A percentile compares a stretch with the other conserved stretches of the same genome.
These are phyloP conservation scores for Gryon sp. DNA, from an alignment of 1,140 invertebrate genomes.

Conservation along the genomic window DNA sequence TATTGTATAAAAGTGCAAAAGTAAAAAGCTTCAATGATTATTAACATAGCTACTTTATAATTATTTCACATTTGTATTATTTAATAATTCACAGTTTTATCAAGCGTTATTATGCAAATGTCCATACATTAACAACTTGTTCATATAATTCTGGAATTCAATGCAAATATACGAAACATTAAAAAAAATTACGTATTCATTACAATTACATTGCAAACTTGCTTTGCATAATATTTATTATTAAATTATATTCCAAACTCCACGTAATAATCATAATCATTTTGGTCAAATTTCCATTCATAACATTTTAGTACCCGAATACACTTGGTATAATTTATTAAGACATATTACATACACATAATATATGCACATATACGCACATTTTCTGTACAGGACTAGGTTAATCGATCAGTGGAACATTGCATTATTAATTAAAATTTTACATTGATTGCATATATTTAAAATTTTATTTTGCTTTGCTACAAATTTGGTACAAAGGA, in stretches of 20 bases:
- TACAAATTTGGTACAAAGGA: too few species aligned
- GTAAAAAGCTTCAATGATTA: constrained; percentile 35
- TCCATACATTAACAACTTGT: constrained; percentile 19
- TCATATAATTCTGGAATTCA: constrained; percentile 3
- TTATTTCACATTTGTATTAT: too few species aligned
- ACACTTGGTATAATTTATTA: constrained; percentile 33
- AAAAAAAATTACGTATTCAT: constrained; percentile 20
- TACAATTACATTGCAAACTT: constrained; percentile 3
- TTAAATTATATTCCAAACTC: constrained; percentile 8
- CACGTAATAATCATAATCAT: constrained; percentile 24
- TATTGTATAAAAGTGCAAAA: constrained; percentile 42
- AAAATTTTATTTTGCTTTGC: too few species aligned
- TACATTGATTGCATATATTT: too few species aligned
- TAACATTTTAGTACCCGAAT: constrained; percentile 20
- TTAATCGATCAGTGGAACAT: constrained; percentile 73
- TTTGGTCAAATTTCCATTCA: constrained; percentile 27
- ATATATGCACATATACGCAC: constrained; percentile 66
- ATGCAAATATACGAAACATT: constrained; percentile 18
- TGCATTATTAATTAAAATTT: constrained; percentile 53
- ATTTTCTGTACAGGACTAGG: constrained; percentile 78
- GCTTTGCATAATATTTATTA: neutral
- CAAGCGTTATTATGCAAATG: constrained; percentile 9
- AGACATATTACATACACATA: constrained; percentile 52
- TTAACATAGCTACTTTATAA: constrained; percentile 8
- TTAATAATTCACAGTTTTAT: constrained; percentile 1